phyloP scores from a whole-genome alignment of 2,888 invertebrate species.

The Biston betularia region DNA sequence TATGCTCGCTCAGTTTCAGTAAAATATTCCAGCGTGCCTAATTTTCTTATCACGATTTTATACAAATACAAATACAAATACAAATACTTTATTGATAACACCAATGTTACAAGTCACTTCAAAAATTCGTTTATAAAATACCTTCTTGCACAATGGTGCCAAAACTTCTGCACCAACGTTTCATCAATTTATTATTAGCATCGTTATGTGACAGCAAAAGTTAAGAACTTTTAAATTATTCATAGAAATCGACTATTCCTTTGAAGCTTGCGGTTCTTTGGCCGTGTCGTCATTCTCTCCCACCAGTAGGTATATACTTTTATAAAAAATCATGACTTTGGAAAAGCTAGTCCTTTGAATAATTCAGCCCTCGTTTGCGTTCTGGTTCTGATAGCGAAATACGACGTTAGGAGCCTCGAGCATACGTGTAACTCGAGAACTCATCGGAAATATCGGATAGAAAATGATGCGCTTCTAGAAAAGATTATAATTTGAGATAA shows the following conservation, averaged over 20 bases:
- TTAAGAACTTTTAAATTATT: conserved; percentile 16
- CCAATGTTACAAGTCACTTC: too few relatives aligned
- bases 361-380: conserved; percentile 31
- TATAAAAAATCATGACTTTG: conserved; percentile 17
- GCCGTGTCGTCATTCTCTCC: conserved; percentile 5
- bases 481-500: conserved; percentile 22
- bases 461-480: conserved; percentile 11
- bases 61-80: too few relatives aligned
- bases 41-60: too few relatives aligned
- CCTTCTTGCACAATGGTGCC: neutral
- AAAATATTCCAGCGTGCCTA: too few relatives aligned
- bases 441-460: conserved; percentile 13
- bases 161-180: neutral
- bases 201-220: conserved; percentile 10
- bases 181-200: neutral
- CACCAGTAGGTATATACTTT: neutral
- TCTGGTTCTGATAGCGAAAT: conserved; percentile 21
- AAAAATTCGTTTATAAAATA: too few relatives aligned
- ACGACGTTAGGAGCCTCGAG: conserved; percentile 11
- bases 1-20: too few relatives aligned
- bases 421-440: conserved; percentile 18
- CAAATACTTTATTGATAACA: too few relatives aligned
- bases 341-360: conserved; percentile 30
- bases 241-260: conserved; percentile 20
- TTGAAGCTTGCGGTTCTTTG: conserved; percentile 11